phyloP scores from a whole-genome alignment of 2,113 vertebrate genomes.

The Poecile atricapillus region DNA sequence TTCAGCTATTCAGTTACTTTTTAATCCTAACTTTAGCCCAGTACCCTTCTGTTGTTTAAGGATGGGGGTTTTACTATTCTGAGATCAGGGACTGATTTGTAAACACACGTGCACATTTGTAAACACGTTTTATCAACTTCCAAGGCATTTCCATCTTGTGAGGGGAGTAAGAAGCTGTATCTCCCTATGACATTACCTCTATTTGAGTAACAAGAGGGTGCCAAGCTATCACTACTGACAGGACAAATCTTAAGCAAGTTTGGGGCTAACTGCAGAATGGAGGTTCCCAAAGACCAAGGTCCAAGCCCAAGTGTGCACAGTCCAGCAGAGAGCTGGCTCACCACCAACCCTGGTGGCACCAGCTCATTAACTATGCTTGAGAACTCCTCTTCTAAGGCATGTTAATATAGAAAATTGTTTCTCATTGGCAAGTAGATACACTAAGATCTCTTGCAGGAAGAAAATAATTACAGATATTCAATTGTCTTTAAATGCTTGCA shows the following conservation, averaged over 20 bases:
- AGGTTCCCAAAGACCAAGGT: accelerated
- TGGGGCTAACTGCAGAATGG: background rate
- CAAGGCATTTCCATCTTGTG: background rate
- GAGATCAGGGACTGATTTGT: background rate
- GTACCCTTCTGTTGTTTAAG: background rate
- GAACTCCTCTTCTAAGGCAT: background rate
- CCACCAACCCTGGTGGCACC: background rate
- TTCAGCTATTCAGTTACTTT: background rate
- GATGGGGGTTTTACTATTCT: background rate
- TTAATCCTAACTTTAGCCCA: background rate
- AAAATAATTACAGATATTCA: background rate
- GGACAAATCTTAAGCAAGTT: background rate
- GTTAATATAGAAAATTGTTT: background rate
- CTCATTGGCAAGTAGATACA: background rate
- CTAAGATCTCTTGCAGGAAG: background rate
- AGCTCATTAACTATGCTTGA: background rate
- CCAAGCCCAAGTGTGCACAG: accelerated
- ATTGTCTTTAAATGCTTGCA: background rate
- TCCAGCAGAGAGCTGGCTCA: background rate
- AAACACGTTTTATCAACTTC: background rate
- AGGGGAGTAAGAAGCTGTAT: background rate
- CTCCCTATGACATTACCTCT: background rate
- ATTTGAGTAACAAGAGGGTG: background rate
- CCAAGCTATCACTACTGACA: background rate
- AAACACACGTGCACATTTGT: accelerated